These are phyloP conservation scores for Anolis carolinensis DNA, from an alignment of 2,113 vertebrate species.

Conservation along the genomic window DNA sequence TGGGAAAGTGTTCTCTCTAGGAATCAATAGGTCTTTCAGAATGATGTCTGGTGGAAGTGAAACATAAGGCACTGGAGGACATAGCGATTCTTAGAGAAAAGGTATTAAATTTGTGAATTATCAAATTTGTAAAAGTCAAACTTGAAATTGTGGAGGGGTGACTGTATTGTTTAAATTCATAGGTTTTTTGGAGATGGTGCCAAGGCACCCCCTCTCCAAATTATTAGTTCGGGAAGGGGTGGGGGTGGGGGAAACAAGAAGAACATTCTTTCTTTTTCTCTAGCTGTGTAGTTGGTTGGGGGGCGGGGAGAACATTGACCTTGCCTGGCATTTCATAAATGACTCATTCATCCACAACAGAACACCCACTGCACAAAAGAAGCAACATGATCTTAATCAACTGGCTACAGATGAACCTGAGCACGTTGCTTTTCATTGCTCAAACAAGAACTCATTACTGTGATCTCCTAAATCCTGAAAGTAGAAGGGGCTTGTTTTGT, in stretches of 20 bases:
- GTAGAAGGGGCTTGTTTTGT: background rate
- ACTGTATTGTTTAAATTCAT: background rate
- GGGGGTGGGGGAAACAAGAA: background rate
- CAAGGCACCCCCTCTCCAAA: background rate
- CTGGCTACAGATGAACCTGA: background rate
- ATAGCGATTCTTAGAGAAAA: too few species aligned
- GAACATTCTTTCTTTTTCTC: background rate
- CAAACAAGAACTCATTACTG: background rate
- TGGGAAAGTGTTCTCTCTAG: too few species aligned
- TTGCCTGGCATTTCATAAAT: conserved; percentile 11
- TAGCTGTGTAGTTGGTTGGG: background rate
- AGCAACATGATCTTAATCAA: conserved; percentile 10
- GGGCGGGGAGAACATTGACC: background rate
- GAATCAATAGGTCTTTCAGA: too few species aligned
- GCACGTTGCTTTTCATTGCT: background rate
- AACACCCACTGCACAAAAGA: conserved; percentile 11
- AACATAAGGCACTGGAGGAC: too few species aligned
- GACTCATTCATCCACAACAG: background rate
- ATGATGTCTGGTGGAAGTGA: too few species aligned
- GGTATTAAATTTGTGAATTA: too few species aligned
- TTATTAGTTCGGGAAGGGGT: background rate
- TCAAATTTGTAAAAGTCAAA: too few species aligned
- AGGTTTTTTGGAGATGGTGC: background rate
- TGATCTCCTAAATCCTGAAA: background rate
- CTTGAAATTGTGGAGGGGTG: too few species aligned